phyloP scores from a whole-genome alignment of 1,140 invertebrate genomes.

The Aphis craccivora region DNA sequence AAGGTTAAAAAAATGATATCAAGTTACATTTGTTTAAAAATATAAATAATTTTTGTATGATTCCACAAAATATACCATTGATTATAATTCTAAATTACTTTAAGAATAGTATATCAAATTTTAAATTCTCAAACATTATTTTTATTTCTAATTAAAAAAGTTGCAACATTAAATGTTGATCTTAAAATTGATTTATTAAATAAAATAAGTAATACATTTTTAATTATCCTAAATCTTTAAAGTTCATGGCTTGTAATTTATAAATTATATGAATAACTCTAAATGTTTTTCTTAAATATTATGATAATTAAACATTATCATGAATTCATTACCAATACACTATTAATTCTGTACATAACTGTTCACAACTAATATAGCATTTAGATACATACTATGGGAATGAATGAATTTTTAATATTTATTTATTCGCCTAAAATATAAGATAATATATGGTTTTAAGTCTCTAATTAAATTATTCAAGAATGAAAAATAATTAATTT shows the following conservation, averaged over 20 bases:
- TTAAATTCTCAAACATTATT: neutral
- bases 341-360: no score
- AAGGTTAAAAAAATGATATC: conserved; percentile 21
- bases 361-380: neutral
- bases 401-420: neutral
- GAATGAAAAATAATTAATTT: neutral
- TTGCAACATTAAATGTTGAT: neutral
- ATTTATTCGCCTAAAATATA: neutral
- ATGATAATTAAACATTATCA: neutral
- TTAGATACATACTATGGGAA: neutral
- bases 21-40: conserved; percentile 2
- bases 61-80: neutral
- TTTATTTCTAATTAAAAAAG: neutral
- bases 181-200: neutral
- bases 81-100: neutral
- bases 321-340: neutral
- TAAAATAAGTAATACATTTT: neutral
- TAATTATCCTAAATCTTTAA: neutral
- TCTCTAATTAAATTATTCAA: neutral
- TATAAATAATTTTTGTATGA: neutral
- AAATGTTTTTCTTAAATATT: no score
- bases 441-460: neutral
- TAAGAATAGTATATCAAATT: neutral
- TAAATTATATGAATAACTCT: neutral
- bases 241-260: neutral